Evolutionary conservation across 1,140 invertebrate species (phyloP).

Genomic region (Trichonephila clavipes): DNA sequence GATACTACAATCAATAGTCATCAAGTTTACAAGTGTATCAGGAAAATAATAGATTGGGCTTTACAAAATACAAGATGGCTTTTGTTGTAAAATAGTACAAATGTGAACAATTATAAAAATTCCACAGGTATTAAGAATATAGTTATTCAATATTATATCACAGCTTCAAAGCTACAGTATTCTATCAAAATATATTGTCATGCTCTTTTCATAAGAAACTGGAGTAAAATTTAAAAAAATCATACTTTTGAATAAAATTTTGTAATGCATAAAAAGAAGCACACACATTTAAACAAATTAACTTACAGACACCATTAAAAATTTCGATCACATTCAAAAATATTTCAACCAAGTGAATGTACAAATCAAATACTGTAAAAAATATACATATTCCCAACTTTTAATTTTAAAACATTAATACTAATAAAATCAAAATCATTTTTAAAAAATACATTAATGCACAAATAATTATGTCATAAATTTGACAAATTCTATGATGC

Average conservation of each 20-base stretch:
- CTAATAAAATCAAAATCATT: neutral
- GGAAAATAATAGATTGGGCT: too few species aligned
- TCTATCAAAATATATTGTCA: neutral
- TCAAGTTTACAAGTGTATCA: too few species aligned
- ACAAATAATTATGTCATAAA: neutral
- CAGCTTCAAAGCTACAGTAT: slow-evolving; percentile 1
- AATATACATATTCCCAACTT: neutral
- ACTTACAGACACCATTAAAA: too few species aligned
- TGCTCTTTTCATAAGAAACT: too few species aligned
- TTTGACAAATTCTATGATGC: neutral
- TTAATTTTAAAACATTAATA: neutral
- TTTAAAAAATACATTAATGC: neutral
- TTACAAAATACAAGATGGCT: neutral
- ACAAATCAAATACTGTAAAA: neutral
- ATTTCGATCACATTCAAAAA: too few species aligned
- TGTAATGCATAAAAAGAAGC: too few species aligned
- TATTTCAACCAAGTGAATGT: neutral
- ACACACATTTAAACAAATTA: too few species aligned
- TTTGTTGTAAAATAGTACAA: neutral
- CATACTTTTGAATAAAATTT: neutral
- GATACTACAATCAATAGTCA: neutral
- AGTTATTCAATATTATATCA: neutral
- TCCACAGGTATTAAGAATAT: neutral
- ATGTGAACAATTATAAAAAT: neutral
- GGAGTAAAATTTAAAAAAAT: neutral